Base-by-base conservation (phyloP, 2,888 invertebrate species). In the Amitus sp. region DNA sequence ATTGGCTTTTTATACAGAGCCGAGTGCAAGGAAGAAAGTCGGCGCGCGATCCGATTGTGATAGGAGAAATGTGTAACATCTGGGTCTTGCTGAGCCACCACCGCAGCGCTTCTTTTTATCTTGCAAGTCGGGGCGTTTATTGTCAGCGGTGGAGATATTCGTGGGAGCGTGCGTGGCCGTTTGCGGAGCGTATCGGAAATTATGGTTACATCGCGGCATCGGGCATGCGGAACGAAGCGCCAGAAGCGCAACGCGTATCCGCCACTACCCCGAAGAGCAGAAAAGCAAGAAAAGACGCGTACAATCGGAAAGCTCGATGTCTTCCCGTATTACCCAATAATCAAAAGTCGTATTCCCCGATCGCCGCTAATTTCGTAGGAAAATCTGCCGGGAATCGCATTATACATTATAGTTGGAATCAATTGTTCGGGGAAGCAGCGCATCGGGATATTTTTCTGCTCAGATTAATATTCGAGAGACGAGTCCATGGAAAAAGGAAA, bases 1-100 rank as follows among this genome's bases (percentile, higher is more conserved):
- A 54, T 58, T 58, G 54, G 54, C 27, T 58, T 62, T 27, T 51
- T 50, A 62, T 48, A 40, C 58, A 62, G 37, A 37, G 46, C 7
- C 28, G 20, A 18, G 6, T 19, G 28, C 18, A 18, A 18, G 47
- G 54, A 54, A 58, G 50, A 56, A 52, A 48, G 13, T 17, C 10
- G 23, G 23, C 28, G 12, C 46, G 54, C 53, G 42, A 28, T 15
- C 9, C 46, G 30, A 30, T 46, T 33, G n/a, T 23, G 47, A 47
- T 15, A 42, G 20, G 28, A 47, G 53, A 53, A 47, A 54, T 47
- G 43, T 51, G 43, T 47, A 62, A 47, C 62, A 62, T 62, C 62
- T 62, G 62, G 62, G 58, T 62, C 57, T 54, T 42, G 33, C 10
- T 33, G 9, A 10, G 10, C 12, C 33, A 3, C 12, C 33, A 3